Evolutionary conservation across 2,113 vertebrate species (phyloP).

Genomic region (Spheniscus mendiculus): DNA sequence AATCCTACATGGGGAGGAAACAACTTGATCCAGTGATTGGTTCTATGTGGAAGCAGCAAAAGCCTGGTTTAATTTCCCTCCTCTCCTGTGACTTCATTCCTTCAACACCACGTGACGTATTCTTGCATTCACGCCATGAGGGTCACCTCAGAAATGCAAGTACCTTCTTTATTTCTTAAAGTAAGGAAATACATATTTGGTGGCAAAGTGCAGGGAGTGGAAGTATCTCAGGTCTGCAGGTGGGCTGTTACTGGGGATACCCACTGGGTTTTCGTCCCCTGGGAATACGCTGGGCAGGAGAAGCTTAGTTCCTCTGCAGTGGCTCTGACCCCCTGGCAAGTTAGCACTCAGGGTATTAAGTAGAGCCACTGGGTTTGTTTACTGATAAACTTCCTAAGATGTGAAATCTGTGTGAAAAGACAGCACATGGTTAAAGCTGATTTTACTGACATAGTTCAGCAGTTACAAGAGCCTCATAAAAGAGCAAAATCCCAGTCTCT

Average conservation of each 20-base stretch:
- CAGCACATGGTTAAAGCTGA: background rate
- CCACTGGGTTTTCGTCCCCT: background rate
- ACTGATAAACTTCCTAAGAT: background rate
- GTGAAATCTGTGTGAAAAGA: background rate
- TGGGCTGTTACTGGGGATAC: background rate
- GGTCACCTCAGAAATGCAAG: background rate
- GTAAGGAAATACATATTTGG: background rate
- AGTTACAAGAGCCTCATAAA: background rate
- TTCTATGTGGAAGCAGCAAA: background rate
- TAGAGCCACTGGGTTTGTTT: background rate
- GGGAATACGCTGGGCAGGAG: background rate
- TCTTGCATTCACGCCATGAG: rapidly evolving
- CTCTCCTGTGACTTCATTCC: background rate
- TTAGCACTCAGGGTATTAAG: background rate
- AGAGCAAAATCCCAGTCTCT: background rate
- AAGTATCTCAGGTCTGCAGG: background rate
- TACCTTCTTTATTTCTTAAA: background rate
- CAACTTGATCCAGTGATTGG: background rate
- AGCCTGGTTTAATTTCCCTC: background rate
- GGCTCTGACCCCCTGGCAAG: background rate
- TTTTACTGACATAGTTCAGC: background rate
- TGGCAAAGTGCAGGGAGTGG: background rate
- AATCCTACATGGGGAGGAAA: background rate
- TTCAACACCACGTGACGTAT: background rate
- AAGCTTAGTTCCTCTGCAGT: background rate